Evolutionary conservation across 2,888 invertebrate genomes (phyloP).

Genomic region (Alentia gelatinosa): DNA sequence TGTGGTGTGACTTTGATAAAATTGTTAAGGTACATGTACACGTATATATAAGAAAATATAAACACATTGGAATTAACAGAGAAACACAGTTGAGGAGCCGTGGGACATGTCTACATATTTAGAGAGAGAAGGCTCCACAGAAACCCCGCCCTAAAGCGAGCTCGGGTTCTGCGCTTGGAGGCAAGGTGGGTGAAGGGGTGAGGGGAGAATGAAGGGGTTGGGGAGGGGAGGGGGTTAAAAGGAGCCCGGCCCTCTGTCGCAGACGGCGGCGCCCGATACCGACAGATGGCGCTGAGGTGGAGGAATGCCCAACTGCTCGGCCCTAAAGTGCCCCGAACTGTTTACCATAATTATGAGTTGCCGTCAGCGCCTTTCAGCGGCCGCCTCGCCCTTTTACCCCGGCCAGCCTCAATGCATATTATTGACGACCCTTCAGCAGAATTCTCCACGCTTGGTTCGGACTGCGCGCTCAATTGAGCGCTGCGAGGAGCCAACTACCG

Average conservation of each 20-base stretch:
- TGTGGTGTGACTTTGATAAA: too few relatives aligned
- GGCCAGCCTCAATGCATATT: background rate
- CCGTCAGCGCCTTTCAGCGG: background rate
- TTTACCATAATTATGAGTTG: constrained; percentile 26
- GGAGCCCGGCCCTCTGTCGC: background rate
- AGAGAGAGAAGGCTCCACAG: background rate
- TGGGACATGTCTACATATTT: background rate
- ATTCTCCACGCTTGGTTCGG: background rate
- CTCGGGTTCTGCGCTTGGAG: background rate
- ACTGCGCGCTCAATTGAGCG: background rate
- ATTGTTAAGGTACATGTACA: too few relatives aligned
- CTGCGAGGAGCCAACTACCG: background rate
- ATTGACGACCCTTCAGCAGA: constrained; percentile 1
- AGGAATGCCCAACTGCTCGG: constrained; percentile 21
- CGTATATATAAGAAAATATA: too few relatives aligned
- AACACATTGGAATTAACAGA: too few relatives aligned
- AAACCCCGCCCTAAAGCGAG: background rate
- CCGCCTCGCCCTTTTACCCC: background rate
- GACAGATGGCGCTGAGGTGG: background rate
- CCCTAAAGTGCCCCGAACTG: background rate
- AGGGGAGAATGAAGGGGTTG: background rate
- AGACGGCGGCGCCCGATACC: background rate
- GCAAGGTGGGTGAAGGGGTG: background rate
- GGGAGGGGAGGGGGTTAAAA: background rate
- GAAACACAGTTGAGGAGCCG: too few relatives aligned